Conservation (phyloP, 2,888 invertebrate genomes). For the Beris morrisii region DNA sequence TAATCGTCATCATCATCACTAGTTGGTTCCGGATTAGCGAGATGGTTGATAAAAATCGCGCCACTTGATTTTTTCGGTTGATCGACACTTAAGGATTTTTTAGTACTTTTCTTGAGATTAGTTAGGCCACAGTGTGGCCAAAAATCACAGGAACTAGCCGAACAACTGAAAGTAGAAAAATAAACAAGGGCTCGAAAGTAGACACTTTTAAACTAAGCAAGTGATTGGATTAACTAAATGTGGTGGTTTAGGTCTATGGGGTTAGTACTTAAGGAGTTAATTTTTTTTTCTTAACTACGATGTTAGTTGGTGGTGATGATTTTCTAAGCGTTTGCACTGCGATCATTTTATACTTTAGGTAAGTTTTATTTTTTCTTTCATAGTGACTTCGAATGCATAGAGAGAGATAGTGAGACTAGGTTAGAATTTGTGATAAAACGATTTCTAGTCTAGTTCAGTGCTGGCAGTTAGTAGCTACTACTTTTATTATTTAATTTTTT, state of each 20-base stretch:
- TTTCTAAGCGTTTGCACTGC: slow-evolving; percentile 22
- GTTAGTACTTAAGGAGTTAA: slow-evolving; percentile 3
- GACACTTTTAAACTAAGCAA: slow-evolving; percentile 29
- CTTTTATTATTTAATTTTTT: slow-evolving; percentile 19
- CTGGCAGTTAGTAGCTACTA: slow-evolving; percentile 27
- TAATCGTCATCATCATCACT: slow-evolving; percentile 32
- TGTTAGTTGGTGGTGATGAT: slow-evolving; percentile 33
- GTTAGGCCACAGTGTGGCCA: slow-evolving; percentile 59
- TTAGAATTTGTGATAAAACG: slow-evolving; percentile 28
- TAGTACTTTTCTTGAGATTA: slow-evolving; percentile 30
- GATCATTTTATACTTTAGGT: not conserved
- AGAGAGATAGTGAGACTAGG: slow-evolving; percentile 31
- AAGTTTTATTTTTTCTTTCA: slow-evolving; percentile 5
- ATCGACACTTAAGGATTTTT: slow-evolving; percentile 32
- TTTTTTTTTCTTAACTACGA: slow-evolving; percentile 12
- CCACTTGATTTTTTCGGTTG: slow-evolving; percentile 22
- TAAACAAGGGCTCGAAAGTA: slow-evolving; percentile 36
- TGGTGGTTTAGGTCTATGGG: slow-evolving; percentile 12
- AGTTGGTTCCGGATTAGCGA: slow-evolving; percentile 5
- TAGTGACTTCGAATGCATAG: slow-evolving; percentile 21
- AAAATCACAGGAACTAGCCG: slow-evolving; percentile 63
- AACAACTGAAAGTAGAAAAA: slow-evolving; percentile 52
- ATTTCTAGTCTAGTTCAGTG: slow-evolving; percentile 33
- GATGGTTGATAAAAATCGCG: slow-evolving; percentile 18
- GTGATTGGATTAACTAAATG: slow-evolving; percentile 1